Conservation (phyloP, 2,113 vertebrate genomes). For the Urocynchramus pylzowi region DNA sequence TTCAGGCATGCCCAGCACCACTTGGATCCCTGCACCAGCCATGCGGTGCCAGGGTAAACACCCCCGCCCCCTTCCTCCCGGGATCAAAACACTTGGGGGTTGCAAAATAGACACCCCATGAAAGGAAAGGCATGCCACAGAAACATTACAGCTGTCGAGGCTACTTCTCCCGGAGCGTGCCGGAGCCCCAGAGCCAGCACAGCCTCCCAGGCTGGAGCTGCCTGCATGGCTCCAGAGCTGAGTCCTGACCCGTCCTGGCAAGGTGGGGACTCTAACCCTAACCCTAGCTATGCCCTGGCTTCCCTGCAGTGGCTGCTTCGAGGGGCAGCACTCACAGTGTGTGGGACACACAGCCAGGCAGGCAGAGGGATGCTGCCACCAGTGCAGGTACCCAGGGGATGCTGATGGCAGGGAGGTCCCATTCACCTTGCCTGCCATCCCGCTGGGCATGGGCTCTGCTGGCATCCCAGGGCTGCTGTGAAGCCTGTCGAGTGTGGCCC, state of each 20-base stretch:
- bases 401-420: neutral
- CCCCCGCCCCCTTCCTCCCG: slow-evolving; percentile 39
- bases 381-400: rapidly evolving
- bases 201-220: neutral
- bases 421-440: rapidly evolving
- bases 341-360: rapidly evolving
- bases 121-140: slow-evolving; percentile 55
- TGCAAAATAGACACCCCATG: slow-evolving; percentile 61
- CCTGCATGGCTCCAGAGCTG: rapidly evolving
- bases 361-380: neutral
- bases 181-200: neutral
- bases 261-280: neutral
- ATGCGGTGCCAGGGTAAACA: slow-evolving; percentile 50
- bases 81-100: slow-evolving; percentile 60
- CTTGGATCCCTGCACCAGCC: slow-evolving; percentile 8
- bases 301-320: neutral
- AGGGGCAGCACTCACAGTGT: neutral
- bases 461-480: neutral
- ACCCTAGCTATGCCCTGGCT: neutral
- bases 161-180: neutral
- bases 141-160: slow-evolving; percentile 45
- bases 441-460: rapidly evolving
- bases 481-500: neutral
- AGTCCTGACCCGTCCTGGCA: rapidly evolving
- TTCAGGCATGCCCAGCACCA: neutral